Evolutionary conservation across 1,140 invertebrate species (phyloP).

Genomic region (Caenorhabditis tropicalis): DNA sequence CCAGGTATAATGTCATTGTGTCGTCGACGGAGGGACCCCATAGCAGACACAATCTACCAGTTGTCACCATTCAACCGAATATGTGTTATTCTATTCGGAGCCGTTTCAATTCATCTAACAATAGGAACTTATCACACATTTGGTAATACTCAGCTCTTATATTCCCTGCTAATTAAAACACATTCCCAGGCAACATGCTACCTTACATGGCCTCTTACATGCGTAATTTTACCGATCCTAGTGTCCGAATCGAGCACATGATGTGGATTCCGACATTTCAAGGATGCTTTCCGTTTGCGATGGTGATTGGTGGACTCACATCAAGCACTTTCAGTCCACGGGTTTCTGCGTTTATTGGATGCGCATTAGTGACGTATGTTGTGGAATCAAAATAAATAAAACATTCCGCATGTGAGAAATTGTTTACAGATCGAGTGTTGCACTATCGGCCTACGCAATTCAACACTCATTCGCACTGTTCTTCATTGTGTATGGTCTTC

Average conservation of each 20-base stretch:
- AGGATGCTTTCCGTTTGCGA: slow-evolving; percentile 71
- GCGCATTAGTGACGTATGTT: slow-evolving; percentile 66
- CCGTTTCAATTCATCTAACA: slow-evolving; percentile 69
- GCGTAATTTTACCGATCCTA: slow-evolving; percentile 68
- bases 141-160: slow-evolving; percentile 55
- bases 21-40: not conserved
- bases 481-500: slow-evolving; percentile 68
- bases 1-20: not conserved
- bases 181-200: slow-evolving; percentile 67
- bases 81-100: slow-evolving; percentile 65
- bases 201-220: slow-evolving; percentile 72
- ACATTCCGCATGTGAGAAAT: not conserved
- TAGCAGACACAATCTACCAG: slow-evolving; percentile 39
- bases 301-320: slow-evolving; percentile 69
- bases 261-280: slow-evolving; percentile 70
- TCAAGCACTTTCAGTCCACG: slow-evolving; percentile 64
- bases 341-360: slow-evolving; percentile 64
- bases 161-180: slow-evolving; percentile 8
- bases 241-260: slow-evolving; percentile 63
- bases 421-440: slow-evolving; percentile 65
- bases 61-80: slow-evolving; percentile 34
- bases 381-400: not conserved
- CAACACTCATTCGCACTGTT: slow-evolving; percentile 64
- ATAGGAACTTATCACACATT: slow-evolving; percentile 71
- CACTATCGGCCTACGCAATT: slow-evolving; percentile 67